These are phyloP conservation scores for Piaya cayana DNA, from an alignment of 2,113 vertebrate species.

Conservation along the genomic window DNA sequence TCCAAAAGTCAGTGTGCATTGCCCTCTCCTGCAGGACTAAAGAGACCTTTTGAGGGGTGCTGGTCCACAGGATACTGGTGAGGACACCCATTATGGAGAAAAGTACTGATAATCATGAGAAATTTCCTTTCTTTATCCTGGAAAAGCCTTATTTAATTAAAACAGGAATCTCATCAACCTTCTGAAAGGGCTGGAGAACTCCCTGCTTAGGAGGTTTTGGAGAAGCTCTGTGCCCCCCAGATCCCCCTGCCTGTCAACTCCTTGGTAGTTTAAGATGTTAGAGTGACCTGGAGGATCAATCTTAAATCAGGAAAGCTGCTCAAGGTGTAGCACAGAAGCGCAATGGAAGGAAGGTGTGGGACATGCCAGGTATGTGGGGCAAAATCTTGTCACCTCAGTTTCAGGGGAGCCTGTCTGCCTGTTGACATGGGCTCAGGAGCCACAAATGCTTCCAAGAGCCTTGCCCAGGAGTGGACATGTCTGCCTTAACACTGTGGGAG, in stretches of 20 bases:
- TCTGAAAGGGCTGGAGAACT: neutral
- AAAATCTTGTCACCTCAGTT: neutral
- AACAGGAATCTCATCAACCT: neutral
- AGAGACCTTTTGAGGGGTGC: neutral
- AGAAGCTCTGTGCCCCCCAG: neutral
- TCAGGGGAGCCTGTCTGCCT: neutral
- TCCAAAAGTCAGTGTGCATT: neutral
- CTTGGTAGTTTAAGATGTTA: neutral
- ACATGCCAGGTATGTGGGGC: neutral
- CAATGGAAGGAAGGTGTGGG: neutral
- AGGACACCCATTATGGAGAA: neutral
- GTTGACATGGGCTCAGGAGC: neutral
- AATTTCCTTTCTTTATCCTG: neutral
- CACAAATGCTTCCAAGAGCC: accelerated
- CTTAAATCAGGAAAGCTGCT: neutral
- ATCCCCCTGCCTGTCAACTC: neutral
- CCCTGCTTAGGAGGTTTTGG: neutral
- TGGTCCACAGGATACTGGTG: neutral
- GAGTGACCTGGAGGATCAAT: neutral
- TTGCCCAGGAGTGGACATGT: neutral
- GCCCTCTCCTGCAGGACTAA: neutral
- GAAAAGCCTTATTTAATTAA: neutral
- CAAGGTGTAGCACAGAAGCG: neutral
- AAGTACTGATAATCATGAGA: neutral
- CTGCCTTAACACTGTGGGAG: neutral